phyloP scores from a whole-genome alignment of 2,113 vertebrate species.

The Gasterosteus aculeatus region DNA sequence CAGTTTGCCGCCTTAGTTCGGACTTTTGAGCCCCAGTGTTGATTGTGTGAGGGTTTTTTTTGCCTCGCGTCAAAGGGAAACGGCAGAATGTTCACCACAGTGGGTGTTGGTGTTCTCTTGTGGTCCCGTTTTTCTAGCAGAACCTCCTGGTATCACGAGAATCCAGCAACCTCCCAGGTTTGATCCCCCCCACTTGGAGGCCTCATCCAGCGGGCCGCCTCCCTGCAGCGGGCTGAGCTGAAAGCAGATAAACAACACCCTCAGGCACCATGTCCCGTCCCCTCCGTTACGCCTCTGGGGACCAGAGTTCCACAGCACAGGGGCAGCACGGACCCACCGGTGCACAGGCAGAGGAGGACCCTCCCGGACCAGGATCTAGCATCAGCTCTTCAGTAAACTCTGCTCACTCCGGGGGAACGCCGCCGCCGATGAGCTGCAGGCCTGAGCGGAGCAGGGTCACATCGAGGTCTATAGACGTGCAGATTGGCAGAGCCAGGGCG shows the following conservation, averaged over 20 bases:
- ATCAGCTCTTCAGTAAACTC: conserved; percentile 19
- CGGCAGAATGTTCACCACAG: not conserved
- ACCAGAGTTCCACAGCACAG: conserved; percentile 73
- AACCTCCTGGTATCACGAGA: no score
- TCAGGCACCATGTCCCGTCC: conserved; percentile 88
- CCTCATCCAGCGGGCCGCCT: conserved; percentile 84
- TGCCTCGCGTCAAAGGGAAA: no score
- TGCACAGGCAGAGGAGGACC: conserved; percentile 79
- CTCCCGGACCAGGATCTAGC: conserved; percentile 50
- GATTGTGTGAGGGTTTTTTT: no score
- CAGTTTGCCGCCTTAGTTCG: no score
- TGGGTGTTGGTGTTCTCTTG: not conserved
- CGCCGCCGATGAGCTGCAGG: conserved; percentile 73
- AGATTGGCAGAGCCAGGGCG: conserved; percentile 74
- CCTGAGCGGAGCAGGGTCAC: conserved; percentile 53
- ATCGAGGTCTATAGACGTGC: conserved; percentile 67
- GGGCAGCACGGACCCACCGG: conserved; percentile 52
- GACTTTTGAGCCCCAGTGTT: no score
- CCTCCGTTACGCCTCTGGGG: conserved; percentile 82
- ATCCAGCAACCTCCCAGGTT: no score
- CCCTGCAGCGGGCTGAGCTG: conserved; percentile 87
- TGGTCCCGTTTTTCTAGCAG: not conserved
- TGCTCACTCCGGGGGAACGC: conserved; percentile 35
- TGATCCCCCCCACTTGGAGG: conserved; percentile 34
- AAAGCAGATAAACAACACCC: conserved; percentile 79